Percentiles rank a stretch among this genome's conserved stretches.
Evolutionary conservation across 2,113 vertebrate species (phyloP).

Genomic region (Rutilus rutilus): DNA sequence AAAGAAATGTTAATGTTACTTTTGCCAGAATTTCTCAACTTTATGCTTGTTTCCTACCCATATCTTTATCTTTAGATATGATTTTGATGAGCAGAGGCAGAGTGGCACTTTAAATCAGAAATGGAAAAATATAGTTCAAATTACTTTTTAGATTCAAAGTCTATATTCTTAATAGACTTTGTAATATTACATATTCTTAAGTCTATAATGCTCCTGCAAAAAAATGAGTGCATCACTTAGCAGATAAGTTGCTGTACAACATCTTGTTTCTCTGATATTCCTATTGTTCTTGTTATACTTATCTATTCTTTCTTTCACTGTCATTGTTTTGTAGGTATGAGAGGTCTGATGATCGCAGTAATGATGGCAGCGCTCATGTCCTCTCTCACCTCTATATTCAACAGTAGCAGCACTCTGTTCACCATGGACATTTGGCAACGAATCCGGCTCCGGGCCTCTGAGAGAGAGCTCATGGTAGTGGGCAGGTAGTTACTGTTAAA

Average conservation of each 20-base stretch:
- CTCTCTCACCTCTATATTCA: conserved; percentile 95
- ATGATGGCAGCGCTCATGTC: conserved; percentile 96
- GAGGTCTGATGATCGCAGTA: conserved; percentile 94
- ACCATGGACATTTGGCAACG: conserved; percentile 90
- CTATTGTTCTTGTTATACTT: background rate
- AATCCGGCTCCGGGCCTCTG: conserved; percentile 77
- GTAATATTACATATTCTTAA: no score
- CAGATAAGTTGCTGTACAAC: no score
- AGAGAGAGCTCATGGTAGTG: conserved; percentile 92
- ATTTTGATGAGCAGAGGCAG: no score
- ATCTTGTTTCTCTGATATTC: no score
- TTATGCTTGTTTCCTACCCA: background rate
- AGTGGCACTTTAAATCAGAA: no score
- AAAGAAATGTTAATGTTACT: background rate
- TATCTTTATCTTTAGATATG: no score
- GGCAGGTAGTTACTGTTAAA: conserved; percentile 80
- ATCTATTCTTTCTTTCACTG: background rate
- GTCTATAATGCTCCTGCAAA: no score
- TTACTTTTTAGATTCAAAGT: no score
- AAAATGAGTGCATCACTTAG: no score
- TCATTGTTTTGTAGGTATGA: conserved; percentile 78
- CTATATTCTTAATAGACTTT: no score
- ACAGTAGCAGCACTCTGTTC: conserved; percentile 94
- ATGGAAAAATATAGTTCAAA: no score
- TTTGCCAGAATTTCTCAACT: background rate